Conservation (phyloP, 2,797 vertebrate genomes). For the Malurus leucopterus region DNA sequence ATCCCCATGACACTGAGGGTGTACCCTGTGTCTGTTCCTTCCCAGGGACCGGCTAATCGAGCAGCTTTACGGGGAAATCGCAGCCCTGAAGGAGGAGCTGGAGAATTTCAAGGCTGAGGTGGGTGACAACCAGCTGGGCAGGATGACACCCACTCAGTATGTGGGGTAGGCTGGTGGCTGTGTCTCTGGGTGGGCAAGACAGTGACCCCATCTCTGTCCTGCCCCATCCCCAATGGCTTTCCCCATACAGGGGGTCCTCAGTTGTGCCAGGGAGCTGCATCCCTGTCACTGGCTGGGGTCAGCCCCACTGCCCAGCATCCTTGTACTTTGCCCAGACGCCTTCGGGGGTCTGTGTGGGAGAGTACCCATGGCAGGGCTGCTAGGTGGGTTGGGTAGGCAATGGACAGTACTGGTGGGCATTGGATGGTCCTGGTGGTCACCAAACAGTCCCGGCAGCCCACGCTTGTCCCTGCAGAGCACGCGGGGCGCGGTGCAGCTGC, state of each 20-base stretch:
- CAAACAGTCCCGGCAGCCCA: accelerated
- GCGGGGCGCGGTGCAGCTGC: conserved; percentile 82
- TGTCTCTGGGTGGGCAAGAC: neutral
- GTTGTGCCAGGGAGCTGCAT: neutral
- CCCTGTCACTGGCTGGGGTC: accelerated
- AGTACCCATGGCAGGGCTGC: accelerated
- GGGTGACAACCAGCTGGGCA: neutral
- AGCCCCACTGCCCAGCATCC: neutral
- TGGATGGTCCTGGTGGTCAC: accelerated
- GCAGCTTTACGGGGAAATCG: conserved; percentile 85
- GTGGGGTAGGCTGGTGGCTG: neutral
- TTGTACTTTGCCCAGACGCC: neutral
- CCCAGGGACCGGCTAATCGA: conserved; percentile 89
- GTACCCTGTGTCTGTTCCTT: neutral
- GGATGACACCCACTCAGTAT: neutral
- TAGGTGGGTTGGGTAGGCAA: accelerated
- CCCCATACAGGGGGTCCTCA: accelerated
- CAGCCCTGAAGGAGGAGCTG: conserved; percentile 86
- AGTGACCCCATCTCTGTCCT: neutral
- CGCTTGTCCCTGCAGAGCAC: conserved; percentile 68
- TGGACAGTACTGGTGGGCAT: accelerated
- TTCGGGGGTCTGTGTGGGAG: neutral
- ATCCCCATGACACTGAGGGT: neutral
- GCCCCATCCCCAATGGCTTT: neutral
- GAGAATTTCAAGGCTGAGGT: conserved; percentile 90